Evolutionary conservation across 2,797 vertebrate genomes (phyloP), one percentile per base, ranked within the genome.

Genomic region (Platalea minor): DNA sequence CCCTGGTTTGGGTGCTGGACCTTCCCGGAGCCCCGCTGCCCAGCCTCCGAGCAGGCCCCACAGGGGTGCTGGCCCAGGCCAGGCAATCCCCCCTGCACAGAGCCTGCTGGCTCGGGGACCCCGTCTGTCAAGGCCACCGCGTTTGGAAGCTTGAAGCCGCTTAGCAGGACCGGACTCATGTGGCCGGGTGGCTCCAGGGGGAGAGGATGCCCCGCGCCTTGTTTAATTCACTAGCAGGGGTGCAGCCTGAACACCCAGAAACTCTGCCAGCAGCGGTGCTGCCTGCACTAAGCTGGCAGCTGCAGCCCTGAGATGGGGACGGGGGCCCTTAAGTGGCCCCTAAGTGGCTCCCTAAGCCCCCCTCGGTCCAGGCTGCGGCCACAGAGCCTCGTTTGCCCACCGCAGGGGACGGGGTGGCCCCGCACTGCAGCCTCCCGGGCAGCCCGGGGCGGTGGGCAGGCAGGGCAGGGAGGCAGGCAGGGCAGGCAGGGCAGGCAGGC

Each of bases 41-140:
- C 37, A 2, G 5, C 1, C 13, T 19, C 37, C 2, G 2, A 17
- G n/a, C 43, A 33, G n/a, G 25, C 41, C n/a, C 43, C 10, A 2
- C 21, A 0, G 2, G 24, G 37, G 12, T 39, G 21, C 25, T 25
- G 6, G 35, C 20, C 7, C 1, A 29, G 51, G 31, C 33, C 20
- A 3, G 35, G 23, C 35, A 23, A 12, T 1, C 8, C 18, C 24
- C n/a, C 37, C 13, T 0, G 0, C 41, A 5, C 46, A n/a, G 45
- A 3, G 0, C 43, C 37, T 16, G 20, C 13, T 16, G 29, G 3
- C 45, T 56, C 12, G 37, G 48, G 43, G 33, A 26, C 25, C 1
- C 1, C 2, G 1, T 6, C 24, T 1, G 6, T 10, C 45, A 3
- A 28, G 11, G 51, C 39, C 43, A 9, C 61, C 5, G 0, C 4